Evolutionary conservation across 1,140 invertebrate genomes (phyloP).

Genomic region (Penaeus vannamei): DNA sequence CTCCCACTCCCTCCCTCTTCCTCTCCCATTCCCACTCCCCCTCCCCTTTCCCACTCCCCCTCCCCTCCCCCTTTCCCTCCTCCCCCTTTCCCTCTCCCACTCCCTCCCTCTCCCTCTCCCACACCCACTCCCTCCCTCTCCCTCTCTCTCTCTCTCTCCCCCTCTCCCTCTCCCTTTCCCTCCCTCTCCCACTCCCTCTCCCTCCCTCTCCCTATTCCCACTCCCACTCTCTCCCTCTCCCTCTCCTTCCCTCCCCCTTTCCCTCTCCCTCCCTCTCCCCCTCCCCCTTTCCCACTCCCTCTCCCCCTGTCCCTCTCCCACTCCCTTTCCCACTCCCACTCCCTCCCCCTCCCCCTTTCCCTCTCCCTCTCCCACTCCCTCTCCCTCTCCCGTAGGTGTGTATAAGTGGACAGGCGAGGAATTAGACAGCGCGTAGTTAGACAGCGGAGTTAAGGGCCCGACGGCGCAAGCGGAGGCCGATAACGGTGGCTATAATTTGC

Average conservation of each 20-base stretch:
- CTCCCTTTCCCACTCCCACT: neutral
- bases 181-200: neutral
- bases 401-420: neutral
- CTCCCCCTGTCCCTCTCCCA: neutral
- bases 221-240: no score
- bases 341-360: neutral
- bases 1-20: no score
- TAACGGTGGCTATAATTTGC: neutral
- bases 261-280: no score
- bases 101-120: neutral
- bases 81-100: no score
- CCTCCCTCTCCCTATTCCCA: no score
- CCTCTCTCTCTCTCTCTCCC: neutral
- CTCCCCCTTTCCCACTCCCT: no score
- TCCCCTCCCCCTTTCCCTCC: no score
- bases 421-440: neutral
- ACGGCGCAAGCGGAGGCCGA: no score
- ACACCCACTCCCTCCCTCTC: neutral
- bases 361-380: neutral
- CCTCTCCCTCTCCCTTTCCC: neutral
- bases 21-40: no score
- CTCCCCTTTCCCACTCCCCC: no score
- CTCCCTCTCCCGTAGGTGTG: neutral
- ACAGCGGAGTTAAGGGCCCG: no score
- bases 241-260: no score